phyloP scores from a whole-genome alignment of 2,797 vertebrate genomes.

The Sebastes jordani region DNA sequence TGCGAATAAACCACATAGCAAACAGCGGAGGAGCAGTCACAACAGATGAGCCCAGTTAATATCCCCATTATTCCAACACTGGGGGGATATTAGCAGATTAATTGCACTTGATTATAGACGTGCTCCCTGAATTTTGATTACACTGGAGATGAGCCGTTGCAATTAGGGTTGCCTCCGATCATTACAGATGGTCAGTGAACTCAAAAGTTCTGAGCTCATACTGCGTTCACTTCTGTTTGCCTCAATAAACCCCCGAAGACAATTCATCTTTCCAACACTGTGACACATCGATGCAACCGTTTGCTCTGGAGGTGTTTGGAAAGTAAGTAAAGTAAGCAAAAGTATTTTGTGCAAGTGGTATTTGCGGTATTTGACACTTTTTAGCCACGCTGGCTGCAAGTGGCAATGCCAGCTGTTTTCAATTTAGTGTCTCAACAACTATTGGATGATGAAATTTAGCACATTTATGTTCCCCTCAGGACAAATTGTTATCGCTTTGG shows the following conservation, averaged over 20 bases:
- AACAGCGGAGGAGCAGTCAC: slow-evolving; percentile 56
- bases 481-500: neutral
- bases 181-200: slow-evolving; percentile 56
- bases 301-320: too few relatives aligned
- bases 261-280: slow-evolving; percentile 1
- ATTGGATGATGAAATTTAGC: neutral
- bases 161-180: slow-evolving; percentile 45
- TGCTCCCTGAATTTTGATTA: slow-evolving; percentile 77
- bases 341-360: neutral
- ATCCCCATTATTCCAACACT: slow-evolving; percentile 77
- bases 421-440: neutral
- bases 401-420: neutral
- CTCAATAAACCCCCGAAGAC: slow-evolving; percentile 6
- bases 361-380: neutral
- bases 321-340: neutral
- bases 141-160: slow-evolving; percentile 53
- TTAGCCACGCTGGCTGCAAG: neutral
- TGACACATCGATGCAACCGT: neutral
- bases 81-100: slow-evolving; percentile 81
- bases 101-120: slow-evolving; percentile 79
- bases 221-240: slow-evolving; percentile 13
- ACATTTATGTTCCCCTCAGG: neutral
- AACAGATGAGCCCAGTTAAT: slow-evolving; percentile 75
- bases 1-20: slow-evolving; percentile 60
- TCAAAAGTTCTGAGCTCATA: slow-evolving; percentile 46